Percentiles rank a stretch among this genome's conserved stretches.
phyloP scores from a whole-genome alignment of 2,888 invertebrate genomes.

The Athrips mouffetella region DNA sequence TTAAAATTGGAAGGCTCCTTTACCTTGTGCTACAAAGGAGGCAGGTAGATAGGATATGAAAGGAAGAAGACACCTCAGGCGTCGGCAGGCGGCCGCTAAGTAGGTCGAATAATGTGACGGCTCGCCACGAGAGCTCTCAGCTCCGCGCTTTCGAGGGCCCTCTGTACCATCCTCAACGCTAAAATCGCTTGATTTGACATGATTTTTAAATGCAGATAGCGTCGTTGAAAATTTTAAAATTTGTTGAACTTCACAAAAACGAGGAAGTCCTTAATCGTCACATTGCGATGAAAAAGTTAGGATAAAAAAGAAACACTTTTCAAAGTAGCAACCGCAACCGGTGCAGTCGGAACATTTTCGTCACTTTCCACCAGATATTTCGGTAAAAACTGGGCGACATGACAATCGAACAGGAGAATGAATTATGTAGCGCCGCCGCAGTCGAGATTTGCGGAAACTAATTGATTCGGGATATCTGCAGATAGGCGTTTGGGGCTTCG shows the following conservation, averaged over 20 bases:
- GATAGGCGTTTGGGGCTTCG: slow-evolving; percentile 24
- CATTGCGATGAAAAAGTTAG: neutral
- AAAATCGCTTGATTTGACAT: slow-evolving; percentile 77
- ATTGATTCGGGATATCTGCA: slow-evolving; percentile 36
- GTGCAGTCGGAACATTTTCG: neutral
- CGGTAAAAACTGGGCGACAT: neutral
- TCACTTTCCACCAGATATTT: neutral
- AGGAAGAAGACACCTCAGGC: slow-evolving; percentile 51
- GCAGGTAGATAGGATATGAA: slow-evolving; percentile 33
- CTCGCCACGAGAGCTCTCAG: slow-evolving; percentile 59
- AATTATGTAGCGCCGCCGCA: slow-evolving; percentile 36
- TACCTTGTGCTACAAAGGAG: slow-evolving; percentile 50
- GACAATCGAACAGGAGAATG: slow-evolving; percentile 29
- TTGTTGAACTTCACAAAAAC: neutral
- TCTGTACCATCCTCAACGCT: slow-evolving; percentile 56
- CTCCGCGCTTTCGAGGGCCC: slow-evolving; percentile 54
- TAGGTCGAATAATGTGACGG: slow-evolving; percentile 75
- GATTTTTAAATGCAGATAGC: slow-evolving; percentile 74
- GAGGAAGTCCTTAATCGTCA: neutral
- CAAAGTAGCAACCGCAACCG: neutral
- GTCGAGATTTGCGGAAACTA: slow-evolving; percentile 31
- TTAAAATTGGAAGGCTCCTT: slow-evolving; percentile 23
- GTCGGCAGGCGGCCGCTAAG: slow-evolving; percentile 55
- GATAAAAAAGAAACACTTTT: neutral
- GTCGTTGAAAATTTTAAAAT: slow-evolving; percentile 27